Evolutionary conservation across 2,113 vertebrate species (phyloP).

Genomic region (Candoia aspera): DNA sequence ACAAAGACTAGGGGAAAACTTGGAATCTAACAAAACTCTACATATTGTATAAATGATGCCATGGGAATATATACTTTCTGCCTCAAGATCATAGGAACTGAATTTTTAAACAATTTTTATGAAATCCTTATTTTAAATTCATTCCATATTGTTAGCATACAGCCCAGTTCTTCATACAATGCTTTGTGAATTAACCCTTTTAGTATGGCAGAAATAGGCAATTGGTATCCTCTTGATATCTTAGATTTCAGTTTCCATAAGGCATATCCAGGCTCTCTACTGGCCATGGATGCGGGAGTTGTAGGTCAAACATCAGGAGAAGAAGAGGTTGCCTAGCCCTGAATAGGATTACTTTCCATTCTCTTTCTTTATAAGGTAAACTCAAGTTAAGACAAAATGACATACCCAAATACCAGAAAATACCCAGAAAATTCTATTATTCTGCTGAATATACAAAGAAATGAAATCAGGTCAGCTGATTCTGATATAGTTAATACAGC

Average conservation of each 20-base stretch:
- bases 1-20: neutral
- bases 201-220: neutral
- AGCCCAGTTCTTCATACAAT: neutral
- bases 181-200: neutral
- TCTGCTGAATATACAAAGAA: constrained; percentile 43
- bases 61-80: neutral
- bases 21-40: neutral
- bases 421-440: neutral
- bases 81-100: neutral
- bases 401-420: neutral
- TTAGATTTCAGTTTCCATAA: neutral
- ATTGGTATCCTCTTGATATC: neutral
- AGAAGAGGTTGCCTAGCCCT: no score
- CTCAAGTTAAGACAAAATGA: neutral
- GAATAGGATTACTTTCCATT: no score
- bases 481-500: constrained; percentile 72
- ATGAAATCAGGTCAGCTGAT: constrained; percentile 69
- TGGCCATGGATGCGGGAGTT: no score
- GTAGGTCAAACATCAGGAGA: no score
- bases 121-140: neutral
- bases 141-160: neutral
- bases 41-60: neutral
- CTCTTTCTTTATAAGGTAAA: no score
- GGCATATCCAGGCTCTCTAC: neutral
- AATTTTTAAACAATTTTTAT: neutral